Evolutionary conservation across 2,113 vertebrate species (phyloP).

Genomic region (Pomatostomus ruficeps): DNA sequence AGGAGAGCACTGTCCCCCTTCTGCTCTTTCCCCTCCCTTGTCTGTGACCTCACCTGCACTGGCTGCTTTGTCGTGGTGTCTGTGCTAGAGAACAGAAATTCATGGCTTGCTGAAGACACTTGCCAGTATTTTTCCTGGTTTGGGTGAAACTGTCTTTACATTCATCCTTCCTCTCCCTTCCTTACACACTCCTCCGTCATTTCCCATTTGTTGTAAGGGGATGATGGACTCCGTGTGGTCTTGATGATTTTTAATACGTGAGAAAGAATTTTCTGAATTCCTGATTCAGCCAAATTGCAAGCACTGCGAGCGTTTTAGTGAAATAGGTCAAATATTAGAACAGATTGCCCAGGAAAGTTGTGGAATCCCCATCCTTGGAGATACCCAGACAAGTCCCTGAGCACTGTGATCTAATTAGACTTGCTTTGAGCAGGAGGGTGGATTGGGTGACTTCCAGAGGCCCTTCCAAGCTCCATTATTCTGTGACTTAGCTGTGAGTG

Average conservation of each 20-base stretch:
- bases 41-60: background rate
- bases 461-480: background rate
- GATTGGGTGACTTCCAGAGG: background rate
- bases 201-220: background rate
- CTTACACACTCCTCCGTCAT: background rate
- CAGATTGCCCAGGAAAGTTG: background rate
- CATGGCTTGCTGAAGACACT: background rate
- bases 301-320: background rate
- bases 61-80: rapidly evolving
- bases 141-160: background rate
- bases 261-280: background rate
- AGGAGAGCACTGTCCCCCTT: background rate
- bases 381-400: background rate
- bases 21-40: background rate
- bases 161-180: background rate
- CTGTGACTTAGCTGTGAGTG: background rate
- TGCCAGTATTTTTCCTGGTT: background rate
- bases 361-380: background rate
- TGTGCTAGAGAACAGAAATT: background rate
- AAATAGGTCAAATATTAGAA: background rate
- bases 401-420: background rate
- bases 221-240: background rate
- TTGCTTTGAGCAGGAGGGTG: background rate
- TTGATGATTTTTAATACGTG: background rate
- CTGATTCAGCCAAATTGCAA: background rate